Conservation (phyloP, 2,797 vertebrate species). For the Coilia nasus region DNA sequence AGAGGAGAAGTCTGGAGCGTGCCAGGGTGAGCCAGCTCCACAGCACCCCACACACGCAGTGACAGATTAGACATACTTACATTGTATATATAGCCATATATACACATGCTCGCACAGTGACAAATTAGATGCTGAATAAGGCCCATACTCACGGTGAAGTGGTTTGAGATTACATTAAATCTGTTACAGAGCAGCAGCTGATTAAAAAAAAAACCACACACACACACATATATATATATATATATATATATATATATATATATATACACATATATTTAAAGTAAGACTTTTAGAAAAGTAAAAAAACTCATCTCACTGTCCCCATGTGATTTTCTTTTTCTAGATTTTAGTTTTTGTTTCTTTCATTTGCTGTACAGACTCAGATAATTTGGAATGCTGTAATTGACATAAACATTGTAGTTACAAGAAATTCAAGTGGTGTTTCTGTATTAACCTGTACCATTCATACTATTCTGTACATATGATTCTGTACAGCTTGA, state of each 20-base stretch:
- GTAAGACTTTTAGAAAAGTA: background rate
- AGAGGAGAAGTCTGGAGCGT: slow-evolving; percentile 94
- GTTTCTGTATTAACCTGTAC: background rate
- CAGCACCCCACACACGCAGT: no score
- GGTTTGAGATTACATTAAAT: background rate
- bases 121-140: background rate
- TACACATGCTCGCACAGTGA: background rate
- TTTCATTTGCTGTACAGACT: background rate
- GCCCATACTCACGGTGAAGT: background rate
- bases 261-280: background rate
- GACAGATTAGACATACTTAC: no score
- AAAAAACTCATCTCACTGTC: background rate
- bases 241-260: no score
- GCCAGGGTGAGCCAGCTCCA: slow-evolving; percentile 83
- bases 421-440: background rate
- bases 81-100: no score
- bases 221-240: no score
- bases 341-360: background rate
- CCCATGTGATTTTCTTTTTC: background rate
- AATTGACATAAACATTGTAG: no score
- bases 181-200: background rate
- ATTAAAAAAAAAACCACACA: no score
- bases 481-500: background rate
- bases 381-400: background rate
- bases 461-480: no score